phyloP scores from a whole-genome alignment of 2,797 vertebrate genomes.

The Urosaurus nigricauda region DNA sequence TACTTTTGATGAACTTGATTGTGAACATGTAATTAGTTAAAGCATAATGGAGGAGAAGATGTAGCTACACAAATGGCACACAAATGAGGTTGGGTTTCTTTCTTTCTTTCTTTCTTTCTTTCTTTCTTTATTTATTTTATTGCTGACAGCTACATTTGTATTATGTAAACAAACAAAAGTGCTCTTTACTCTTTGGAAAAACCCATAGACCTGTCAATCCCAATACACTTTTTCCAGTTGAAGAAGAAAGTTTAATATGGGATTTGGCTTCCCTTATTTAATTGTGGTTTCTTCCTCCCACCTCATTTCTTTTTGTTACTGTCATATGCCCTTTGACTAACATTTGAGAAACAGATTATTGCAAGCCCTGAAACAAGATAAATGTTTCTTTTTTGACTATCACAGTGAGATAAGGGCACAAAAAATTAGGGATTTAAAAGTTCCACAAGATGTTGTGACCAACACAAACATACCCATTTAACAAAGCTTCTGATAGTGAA shows the following conservation, averaged over 20 bases:
- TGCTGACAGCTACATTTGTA: slow-evolving; percentile 8
- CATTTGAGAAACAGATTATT: slow-evolving; percentile 3
- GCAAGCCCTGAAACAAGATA: not conserved
- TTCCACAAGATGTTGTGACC: no score
- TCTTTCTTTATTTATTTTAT: not conserved
- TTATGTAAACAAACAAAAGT: slow-evolving; percentile 30
- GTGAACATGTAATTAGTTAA: slow-evolving; percentile 22
- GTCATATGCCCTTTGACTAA: not conserved
- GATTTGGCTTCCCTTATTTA: not conserved
- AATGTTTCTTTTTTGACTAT: not conserved
- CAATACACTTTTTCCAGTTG: not conserved
- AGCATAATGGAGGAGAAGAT: slow-evolving; percentile 15
- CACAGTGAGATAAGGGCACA: not conserved
- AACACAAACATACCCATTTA: no score
- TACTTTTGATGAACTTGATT: slow-evolving; percentile 22
- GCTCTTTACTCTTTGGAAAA: not conserved
- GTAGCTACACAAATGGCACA: slow-evolving; percentile 13
- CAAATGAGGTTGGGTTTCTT: not conserved
- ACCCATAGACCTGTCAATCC: not conserved
- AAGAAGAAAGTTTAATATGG: slow-evolving; percentile 3
- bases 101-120: no score
- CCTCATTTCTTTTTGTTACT: not conserved
- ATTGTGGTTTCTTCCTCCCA: not conserved
- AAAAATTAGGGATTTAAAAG: not conserved
- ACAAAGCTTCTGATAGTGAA: no score